A percentile compares a stretch with the other conserved stretches of the same genome.
Evolutionary conservation across 2,113 vertebrate genomes (phyloP).

Genomic region (Podilymbus podiceps): DNA sequence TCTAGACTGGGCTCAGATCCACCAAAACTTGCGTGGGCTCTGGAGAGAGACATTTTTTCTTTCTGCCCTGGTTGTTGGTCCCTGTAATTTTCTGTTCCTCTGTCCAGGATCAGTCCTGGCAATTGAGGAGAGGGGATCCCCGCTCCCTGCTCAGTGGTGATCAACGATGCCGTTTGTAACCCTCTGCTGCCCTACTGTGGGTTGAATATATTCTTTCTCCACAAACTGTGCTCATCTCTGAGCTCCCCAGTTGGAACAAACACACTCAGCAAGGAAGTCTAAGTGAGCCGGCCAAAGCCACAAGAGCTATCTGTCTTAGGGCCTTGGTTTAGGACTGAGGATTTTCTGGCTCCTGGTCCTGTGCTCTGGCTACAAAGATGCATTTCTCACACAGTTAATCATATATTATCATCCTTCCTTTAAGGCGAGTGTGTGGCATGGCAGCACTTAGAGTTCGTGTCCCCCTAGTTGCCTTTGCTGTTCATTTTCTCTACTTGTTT

Average conservation of each 20-base stretch:
- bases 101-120: neutral
- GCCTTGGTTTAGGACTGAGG: neutral
- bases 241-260: neutral
- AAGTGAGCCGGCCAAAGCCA: neutral
- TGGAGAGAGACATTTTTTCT: neutral
- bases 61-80: rapidly evolving
- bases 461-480: neutral
- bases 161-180: rapidly evolving
- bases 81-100: neutral
- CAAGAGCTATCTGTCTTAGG: neutral
- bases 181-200: neutral
- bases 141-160: neutral
- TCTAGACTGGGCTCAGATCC: neutral
- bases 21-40: neutral
- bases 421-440: neutral
- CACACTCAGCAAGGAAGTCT: neutral
- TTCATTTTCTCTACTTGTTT: neutral
- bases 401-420: neutral
- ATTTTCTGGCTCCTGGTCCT: neutral
- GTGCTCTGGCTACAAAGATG: neutral
- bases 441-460: neutral
- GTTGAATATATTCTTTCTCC: neutral
- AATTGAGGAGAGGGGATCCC: neutral
- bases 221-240: neutral
- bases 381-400: neutral